Evolutionary conservation across 1,140 invertebrate genomes (phyloP), one percentile per base, ranked within the genome.

Genomic region (Eumeta japonica): DNA sequence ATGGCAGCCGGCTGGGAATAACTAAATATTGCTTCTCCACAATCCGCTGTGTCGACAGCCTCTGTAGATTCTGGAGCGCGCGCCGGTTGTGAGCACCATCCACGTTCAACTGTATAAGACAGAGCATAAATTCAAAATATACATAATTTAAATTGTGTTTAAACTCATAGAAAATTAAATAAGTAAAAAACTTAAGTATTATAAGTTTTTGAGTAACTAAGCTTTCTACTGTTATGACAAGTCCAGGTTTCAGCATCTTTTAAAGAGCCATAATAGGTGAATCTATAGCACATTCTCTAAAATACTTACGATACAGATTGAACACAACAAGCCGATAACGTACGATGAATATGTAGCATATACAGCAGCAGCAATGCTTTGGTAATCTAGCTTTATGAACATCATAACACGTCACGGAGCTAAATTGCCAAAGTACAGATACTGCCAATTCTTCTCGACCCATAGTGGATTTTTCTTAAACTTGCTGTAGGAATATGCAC

Each of bases 361-460:
- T n/a, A n/a, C n/a, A n/a, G 39, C 10, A 27, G 14, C 48, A 16
- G 71, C 75, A 75, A 75, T 86, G 81, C 90, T 92, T 93, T 90
- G 90, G 90, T 92, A 91, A 90, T 89, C 84, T 89, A 90, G 89
- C 88, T 89, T 87, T 90, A 90, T 90, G 88, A 89, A 80, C 74
- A 80, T 57, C 58, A 65, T 56, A 55, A 66, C 70, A 76, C 80
- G 81, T 92, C 90, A 92, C 89, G 89, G 88, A 92, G 90, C 90
- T 92, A 91, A 86, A 92, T 88, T 88, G 89, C 90, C 90, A 93
- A 92, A 93, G 90, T 81, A 77, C 79, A 71, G 9, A 4, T 13
- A 14, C 13, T 30, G 28, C 28, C 20, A 24, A 24, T 24, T 24
- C 20, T 24, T 24, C 20, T 24, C n/a, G 5, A 24, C n/a, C 5